A percentile compares a stretch with the other conserved stretches of the same genome.
These are phyloP conservation scores for Myotis findleyi DNA, from an alignment of 2,797 vertebrate genomes.

Conservation along the genomic window DNA sequence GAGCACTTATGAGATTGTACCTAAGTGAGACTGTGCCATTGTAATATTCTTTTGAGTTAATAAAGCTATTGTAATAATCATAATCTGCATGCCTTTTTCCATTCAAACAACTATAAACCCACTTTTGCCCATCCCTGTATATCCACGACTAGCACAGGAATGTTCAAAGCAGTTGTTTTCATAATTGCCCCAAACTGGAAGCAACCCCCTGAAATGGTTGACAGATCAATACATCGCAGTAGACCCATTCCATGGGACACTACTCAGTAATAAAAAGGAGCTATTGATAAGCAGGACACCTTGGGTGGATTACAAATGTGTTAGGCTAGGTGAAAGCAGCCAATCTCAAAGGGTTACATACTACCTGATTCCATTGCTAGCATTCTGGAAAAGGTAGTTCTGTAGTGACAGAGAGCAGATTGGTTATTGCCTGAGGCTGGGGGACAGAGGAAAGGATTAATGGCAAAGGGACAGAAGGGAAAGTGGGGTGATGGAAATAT, in stretches of 20 bases:
- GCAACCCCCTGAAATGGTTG: background rate
- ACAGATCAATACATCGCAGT: background rate
- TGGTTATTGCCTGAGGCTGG: background rate
- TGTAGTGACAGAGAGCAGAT: background rate
- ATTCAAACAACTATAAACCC: too few species aligned
- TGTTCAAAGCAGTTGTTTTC: background rate
- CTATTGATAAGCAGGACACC: background rate
- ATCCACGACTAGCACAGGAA: background rate
- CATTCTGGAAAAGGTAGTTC: background rate
- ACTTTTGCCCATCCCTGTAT: too few species aligned
- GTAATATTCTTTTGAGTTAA: too few species aligned
- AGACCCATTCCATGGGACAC: background rate
- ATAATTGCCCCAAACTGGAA: background rate
- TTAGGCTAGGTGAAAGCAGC: background rate
- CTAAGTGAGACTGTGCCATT: too few species aligned
- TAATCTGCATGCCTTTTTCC: too few species aligned
- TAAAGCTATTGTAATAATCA: too few species aligned
- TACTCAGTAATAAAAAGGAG: background rate
- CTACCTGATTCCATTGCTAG: background rate
- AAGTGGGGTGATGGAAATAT: background rate
- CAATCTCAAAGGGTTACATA: background rate
- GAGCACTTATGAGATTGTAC: too few species aligned
- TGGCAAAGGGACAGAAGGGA: background rate
- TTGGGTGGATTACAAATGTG: background rate
- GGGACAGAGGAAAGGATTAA: background rate